These are phyloP conservation scores for Heliornis fulica DNA, from an alignment of 2,113 vertebrate species.

Conservation along the genomic window DNA sequence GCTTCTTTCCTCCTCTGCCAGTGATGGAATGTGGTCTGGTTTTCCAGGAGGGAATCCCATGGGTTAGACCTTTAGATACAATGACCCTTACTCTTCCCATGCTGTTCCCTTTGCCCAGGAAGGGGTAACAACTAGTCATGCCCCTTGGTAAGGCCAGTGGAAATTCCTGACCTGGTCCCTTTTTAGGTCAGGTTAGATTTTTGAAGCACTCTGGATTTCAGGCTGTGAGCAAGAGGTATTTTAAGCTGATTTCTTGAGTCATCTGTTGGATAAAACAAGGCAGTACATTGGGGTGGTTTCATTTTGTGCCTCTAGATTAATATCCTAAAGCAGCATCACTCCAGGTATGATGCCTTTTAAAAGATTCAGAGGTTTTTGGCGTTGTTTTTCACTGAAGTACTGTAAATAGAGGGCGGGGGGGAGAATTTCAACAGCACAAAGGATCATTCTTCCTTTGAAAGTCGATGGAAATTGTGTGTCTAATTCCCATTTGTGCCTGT, in stretches of 20 bases:
- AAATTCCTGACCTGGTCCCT: background rate
- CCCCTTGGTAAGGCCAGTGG: background rate
- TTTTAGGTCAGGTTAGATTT: background rate
- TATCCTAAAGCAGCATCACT: background rate
- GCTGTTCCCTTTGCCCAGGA: background rate
- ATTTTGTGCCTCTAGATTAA: background rate
- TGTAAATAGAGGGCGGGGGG: background rate
- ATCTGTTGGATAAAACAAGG: background rate
- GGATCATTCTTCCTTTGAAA: background rate
- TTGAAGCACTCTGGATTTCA: background rate
- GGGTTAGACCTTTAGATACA: background rate
- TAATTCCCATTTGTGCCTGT: constrained; percentile 15
- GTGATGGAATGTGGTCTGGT: background rate
- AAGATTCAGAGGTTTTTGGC: background rate
- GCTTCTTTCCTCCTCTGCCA: background rate
- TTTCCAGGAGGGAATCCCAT: background rate
- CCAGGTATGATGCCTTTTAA: background rate
- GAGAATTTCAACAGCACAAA: background rate
- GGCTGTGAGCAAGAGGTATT: background rate
- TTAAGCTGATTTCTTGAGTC: background rate
- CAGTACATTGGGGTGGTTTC: background rate
- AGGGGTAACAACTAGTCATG: background rate
- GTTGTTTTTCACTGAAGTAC: background rate
- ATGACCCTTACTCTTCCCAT: background rate
- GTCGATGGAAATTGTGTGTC: background rate